Conservation (phyloP, 2,888 invertebrate genomes). For the Cistogaster globosa region DNA sequence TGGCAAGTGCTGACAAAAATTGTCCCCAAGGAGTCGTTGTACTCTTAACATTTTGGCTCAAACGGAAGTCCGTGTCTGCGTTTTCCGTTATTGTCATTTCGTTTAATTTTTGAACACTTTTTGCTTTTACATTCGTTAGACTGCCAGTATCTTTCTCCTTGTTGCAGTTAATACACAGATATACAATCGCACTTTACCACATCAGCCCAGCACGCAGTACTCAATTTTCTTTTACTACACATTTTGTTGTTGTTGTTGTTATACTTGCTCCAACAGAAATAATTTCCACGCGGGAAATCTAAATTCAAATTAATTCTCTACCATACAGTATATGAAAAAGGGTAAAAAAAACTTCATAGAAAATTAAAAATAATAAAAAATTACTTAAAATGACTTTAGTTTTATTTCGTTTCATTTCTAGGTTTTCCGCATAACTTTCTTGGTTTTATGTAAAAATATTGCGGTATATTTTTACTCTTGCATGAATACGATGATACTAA, state of each 20-base stretch:
- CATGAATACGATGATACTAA: constrained; percentile 15
- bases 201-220: constrained; percentile 49
- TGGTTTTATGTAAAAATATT: constrained; percentile 53
- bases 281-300: constrained; percentile 71
- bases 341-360: not conserved
- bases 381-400: constrained; percentile 67
- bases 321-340: constrained; percentile 13
- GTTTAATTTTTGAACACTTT: constrained; percentile 65
- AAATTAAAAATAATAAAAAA: constrained; percentile 53
- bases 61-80: constrained; percentile 72
- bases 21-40: constrained; percentile 70
- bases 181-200: constrained; percentile 44
- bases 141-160: constrained; percentile 12
- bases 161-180: constrained; percentile 42
- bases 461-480: constrained; percentile 29
- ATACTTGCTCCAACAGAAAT: constrained; percentile 38
- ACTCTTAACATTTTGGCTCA: constrained; percentile 69
- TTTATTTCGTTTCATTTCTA: constrained; percentile 54
- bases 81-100: constrained; percentile 70
- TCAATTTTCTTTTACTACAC: constrained; percentile 20
- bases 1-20: constrained; percentile 71
- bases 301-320: constrained; percentile 70
- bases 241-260: not conserved
- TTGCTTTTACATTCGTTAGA: constrained; percentile 8
- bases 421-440: constrained; percentile 63